Conservation (phyloP, 1,140 invertebrate genomes). For the Elysia chlorotica region DNA sequence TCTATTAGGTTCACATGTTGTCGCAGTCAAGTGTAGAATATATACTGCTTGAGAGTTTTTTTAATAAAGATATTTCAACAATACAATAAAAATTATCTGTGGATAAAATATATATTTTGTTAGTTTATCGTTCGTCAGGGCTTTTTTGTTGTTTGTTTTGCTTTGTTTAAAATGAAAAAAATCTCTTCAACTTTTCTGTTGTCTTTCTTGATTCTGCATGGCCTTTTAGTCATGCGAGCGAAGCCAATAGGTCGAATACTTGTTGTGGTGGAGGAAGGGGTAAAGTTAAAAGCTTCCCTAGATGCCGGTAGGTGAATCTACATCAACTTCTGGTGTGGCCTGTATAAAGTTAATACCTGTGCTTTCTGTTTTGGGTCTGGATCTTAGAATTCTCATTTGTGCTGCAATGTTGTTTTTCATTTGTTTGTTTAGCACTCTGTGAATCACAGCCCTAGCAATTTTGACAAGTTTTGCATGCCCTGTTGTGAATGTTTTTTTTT, state of each 20-base stretch:
- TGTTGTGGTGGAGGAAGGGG: constrained; percentile 72
- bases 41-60: too few relatives aligned
- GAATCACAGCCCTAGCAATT: neutral
- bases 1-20: too few relatives aligned
- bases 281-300: constrained; percentile 62
- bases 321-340: too few relatives aligned
- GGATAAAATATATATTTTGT: too few relatives aligned
- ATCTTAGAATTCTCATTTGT: neutral
- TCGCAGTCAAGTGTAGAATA: too few relatives aligned
- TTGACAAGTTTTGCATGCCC: too few relatives aligned
- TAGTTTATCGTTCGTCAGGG: too few relatives aligned
- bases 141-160: too few relatives aligned
- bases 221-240: constrained; percentile 23
- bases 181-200: neutral
- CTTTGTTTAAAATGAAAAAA: neutral
- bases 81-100: too few relatives aligned
- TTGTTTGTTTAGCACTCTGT: neutral
- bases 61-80: too few relatives aligned
- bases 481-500: too few relatives aligned
- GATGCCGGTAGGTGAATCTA: constrained; percentile 60
- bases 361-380: neutral
- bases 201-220: neutral
- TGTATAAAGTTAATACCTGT: neutral
- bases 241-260: constrained; percentile 71
- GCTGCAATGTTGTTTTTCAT: neutral